Percentiles rank a stretch among this genome's conserved stretches.
Evolutionary conservation across 2,888 invertebrate species (phyloP).

Genomic region (Syrista parreyssii): DNA sequence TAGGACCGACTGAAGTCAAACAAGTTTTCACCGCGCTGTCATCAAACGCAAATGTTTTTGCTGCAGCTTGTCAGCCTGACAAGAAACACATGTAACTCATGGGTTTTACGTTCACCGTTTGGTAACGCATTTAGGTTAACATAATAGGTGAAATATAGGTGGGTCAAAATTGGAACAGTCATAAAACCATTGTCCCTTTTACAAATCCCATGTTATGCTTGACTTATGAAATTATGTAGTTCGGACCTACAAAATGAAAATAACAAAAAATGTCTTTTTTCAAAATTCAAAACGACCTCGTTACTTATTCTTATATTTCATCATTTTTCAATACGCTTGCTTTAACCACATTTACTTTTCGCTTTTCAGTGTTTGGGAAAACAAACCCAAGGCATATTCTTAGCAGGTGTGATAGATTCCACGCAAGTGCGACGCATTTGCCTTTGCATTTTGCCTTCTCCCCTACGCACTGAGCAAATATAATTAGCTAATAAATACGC

Average conservation of each 20-base stretch:
- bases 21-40: conserved; percentile 16
- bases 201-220: no score
- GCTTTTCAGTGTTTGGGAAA: no score
- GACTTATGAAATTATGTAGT: no score
- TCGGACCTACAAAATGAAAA: no score
- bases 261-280: no score
- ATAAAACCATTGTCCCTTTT: neutral
- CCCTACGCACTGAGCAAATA: conserved; percentile 27
- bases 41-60: conserved; percentile 20
- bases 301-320: no score
- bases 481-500: conserved; percentile 41
- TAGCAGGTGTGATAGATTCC: no score
- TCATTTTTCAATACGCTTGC: no score
- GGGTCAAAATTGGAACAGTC: neutral
- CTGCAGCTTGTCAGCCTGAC: conserved; percentile 31
- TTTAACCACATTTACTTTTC: no score
- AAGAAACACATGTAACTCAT: conserved; percentile 24
- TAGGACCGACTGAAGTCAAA: neutral
- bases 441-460: neutral
- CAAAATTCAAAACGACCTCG: no score
- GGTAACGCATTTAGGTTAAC: conserved; percentile 31
- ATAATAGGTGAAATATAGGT: conserved; percentile 30
- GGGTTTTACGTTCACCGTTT: conserved; percentile 19
- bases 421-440: no score
- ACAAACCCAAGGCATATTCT: no score